These are phyloP conservation scores for Magallana nippona DNA, from an alignment of 2,888 invertebrate genomes.

Conservation along the genomic window DNA sequence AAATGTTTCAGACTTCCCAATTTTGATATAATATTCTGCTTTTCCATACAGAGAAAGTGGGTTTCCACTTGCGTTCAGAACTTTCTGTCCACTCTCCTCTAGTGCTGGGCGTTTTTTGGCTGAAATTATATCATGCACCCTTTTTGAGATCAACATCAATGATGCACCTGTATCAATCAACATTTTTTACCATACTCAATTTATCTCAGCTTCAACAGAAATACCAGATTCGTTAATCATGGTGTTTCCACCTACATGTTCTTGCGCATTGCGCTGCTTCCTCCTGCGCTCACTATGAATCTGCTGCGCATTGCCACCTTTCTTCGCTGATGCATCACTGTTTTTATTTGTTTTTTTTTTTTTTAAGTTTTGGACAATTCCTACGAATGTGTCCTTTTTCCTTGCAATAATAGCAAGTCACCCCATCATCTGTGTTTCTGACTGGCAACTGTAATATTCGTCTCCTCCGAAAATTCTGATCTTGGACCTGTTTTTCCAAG, in stretches of 20 bases:
- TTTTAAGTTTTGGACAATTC: background rate
- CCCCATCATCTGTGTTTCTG: too few species aligned
- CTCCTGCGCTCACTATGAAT: background rate
- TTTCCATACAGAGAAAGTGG: background rate
- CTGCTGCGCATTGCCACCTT: background rate
- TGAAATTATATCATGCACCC: constrained; percentile 4
- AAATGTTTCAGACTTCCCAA: background rate
- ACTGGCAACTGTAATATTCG: too few species aligned
- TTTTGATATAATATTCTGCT: background rate
- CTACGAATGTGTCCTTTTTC: background rate
- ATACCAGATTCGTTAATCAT: background rate
- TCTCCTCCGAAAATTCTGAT: background rate
- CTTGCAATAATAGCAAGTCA: background rate
- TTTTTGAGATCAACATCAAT: background rate
- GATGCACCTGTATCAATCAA: too few species aligned
- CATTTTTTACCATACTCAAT: too few species aligned
- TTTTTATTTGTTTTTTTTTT: background rate
- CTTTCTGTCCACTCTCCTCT: constrained; percentile 8
- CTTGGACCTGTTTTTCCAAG: background rate
- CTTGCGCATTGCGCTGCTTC: too few species aligned
- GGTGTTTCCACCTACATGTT: background rate
- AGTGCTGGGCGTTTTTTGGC: background rate
- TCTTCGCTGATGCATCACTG: background rate
- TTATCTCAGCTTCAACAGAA: background rate
- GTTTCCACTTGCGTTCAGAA: constrained; percentile 1